Conservation (phyloP, 2,888 invertebrate species). For the Nasonovia ribisnigri region DNA sequence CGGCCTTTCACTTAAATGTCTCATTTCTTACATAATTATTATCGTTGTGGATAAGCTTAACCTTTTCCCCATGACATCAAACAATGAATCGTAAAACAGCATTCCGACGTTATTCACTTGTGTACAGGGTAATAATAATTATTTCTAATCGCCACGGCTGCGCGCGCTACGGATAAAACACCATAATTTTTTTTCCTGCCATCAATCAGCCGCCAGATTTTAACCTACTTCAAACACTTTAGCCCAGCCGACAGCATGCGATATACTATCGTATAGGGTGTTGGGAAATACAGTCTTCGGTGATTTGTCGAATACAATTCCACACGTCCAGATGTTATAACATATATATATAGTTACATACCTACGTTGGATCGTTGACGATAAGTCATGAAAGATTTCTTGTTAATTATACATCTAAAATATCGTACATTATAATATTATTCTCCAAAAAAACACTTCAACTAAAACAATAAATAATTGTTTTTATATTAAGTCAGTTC, state of each 20-base stretch:
- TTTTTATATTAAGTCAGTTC: neutral
- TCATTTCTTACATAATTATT: conserved; percentile 53
- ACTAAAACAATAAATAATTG: neutral
- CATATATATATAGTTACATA: neutral
- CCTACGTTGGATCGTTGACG: neutral
- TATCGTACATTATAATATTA: neutral
- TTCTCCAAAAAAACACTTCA: neutral
- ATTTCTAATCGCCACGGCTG: conserved; percentile 11
- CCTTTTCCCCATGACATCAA: conserved; percentile 49
- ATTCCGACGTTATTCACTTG: conserved; percentile 26
- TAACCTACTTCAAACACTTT: conserved; percentile 37
- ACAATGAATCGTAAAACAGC: conserved; percentile 60
- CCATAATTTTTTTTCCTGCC: conserved; percentile 23
- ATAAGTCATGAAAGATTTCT: neutral
- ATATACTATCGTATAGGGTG: neutral
- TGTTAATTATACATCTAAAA: neutral
- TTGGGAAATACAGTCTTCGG: conserved; percentile 25
- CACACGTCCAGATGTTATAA: neutral
- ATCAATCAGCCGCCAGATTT: conserved; percentile 40
- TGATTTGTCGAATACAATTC: neutral
- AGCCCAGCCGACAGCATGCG: neutral
- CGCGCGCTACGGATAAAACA: conserved; percentile 2
- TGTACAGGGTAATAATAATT: conserved; percentile 40
- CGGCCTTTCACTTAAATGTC: conserved; percentile 62
- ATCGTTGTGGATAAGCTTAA: conserved; percentile 35